Percentiles rank a stretch among this genome's conserved stretches.
Evolutionary conservation across 2,113 vertebrate genomes (phyloP).

Genomic region (Forbesichthys agassizii): DNA sequence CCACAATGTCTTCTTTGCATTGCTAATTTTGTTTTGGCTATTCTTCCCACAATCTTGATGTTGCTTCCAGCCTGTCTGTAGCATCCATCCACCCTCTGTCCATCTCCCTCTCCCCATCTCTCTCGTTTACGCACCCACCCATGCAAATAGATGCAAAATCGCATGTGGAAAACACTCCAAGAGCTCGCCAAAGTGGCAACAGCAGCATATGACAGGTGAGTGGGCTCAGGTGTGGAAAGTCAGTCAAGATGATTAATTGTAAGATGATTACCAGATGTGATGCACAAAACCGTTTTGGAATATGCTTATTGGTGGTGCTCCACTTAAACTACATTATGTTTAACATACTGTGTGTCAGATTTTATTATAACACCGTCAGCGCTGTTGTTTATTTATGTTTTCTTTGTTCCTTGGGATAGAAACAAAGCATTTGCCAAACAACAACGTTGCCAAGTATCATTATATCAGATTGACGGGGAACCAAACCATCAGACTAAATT

Average conservation of each 20-base stretch:
- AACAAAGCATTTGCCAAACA: slow-evolving; percentile 56
- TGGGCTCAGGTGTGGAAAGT: slow-evolving; percentile 4
- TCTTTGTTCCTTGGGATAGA: slow-evolving; percentile 46
- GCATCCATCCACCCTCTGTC: neutral
- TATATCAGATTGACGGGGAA: slow-evolving; percentile 63
- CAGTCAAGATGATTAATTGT: neutral
- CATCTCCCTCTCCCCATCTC: neutral
- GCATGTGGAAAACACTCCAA: neutral
- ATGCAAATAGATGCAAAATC: slow-evolving; percentile 8
- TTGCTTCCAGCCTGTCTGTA: neutral
- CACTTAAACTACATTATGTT: slow-evolving; percentile 18
- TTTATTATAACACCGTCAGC: slow-evolving; percentile 35
- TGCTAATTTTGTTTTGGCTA: neutral
- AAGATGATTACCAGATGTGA: neutral
- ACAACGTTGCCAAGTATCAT: slow-evolving; percentile 51
- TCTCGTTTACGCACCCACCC: neutral
- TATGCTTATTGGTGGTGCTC: neutral
- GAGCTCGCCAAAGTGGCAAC: slow-evolving; percentile 17
- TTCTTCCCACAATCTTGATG: neutral
- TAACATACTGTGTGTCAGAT: slow-evolving; percentile 28
- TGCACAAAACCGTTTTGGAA: slow-evolving; percentile 9
- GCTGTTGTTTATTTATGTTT: slow-evolving; percentile 28
- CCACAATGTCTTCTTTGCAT: neutral
- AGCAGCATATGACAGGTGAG: slow-evolving; percentile 3
- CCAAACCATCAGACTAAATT: slow-evolving; percentile 58